phyloP scores from a whole-genome alignment of 2,113 vertebrate genomes.

The Gorsachius goisagi region DNA sequence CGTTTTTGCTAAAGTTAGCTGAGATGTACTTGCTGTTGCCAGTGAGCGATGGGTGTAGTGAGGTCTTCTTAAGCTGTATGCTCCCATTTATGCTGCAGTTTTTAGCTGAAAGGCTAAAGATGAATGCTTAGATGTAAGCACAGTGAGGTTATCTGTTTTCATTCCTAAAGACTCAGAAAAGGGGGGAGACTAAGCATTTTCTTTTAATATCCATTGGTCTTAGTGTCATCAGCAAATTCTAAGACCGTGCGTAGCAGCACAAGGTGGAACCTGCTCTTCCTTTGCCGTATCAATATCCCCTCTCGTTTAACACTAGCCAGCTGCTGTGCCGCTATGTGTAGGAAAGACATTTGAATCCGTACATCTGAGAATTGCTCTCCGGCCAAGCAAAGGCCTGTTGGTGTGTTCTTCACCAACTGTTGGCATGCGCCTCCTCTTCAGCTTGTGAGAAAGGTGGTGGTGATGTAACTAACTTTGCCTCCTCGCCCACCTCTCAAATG shows the following conservation, averaged over 20 bases:
- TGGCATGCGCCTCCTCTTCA: slow-evolving; percentile 20
- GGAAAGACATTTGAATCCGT: neutral
- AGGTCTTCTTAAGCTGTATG: fast-evolving
- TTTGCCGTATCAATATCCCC: neutral
- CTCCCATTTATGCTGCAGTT: neutral
- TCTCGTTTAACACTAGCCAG: neutral
- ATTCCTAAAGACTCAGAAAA: neutral
- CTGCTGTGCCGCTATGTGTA: neutral
- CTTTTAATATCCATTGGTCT: neutral
- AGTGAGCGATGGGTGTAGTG: neutral
- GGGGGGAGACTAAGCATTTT: neutral
- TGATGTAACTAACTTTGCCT: slow-evolving; percentile 49
- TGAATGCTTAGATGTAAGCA: neutral
- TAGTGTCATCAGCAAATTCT: neutral
- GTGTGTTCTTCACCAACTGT: neutral
- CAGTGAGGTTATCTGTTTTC: neutral
- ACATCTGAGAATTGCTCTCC: neutral
- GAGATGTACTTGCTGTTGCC: neutral
- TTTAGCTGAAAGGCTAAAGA: neutral
- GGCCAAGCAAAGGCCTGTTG: neutral
- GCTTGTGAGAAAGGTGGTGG: slow-evolving; percentile 38
- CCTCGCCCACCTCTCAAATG: slow-evolving; percentile 47
- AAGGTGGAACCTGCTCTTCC: neutral
- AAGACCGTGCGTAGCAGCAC: neutral
- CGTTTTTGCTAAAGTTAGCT: neutral